A percentile compares a stretch with the other conserved stretches of the same genome.
phyloP scores from a whole-genome alignment of 2,113 vertebrate genomes.

The Andinoacara biseriatus region DNA sequence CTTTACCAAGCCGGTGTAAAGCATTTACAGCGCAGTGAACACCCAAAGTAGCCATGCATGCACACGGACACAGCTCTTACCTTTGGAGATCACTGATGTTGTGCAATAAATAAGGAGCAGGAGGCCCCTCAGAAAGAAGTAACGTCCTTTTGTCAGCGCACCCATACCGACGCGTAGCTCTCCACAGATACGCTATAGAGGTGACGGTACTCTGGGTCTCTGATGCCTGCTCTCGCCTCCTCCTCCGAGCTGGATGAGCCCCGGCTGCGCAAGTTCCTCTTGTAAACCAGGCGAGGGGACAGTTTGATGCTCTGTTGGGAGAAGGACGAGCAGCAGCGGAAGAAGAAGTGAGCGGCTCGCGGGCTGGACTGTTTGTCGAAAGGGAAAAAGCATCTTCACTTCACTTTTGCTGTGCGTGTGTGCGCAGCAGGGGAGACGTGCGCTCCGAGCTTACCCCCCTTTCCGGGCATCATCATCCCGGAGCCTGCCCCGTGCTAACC shows the following conservation, averaged over 20 bases:
- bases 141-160: constrained; percentile 65
- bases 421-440: constrained; percentile 42
- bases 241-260: constrained; percentile 29
- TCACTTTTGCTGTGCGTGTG: constrained; percentile 57
- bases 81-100: constrained; percentile 66
- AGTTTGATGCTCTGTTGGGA: not conserved
- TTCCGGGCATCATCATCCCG: constrained; percentile 44
- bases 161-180: constrained; percentile 63
- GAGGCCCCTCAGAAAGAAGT: constrained; percentile 60
- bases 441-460: constrained; percentile 51
- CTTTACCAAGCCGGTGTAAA: not conserved
- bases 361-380: constrained; percentile 25
- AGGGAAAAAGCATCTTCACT: constrained; percentile 66
- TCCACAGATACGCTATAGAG: constrained; percentile 31
- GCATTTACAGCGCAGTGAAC: not conserved
- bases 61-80: constrained; percentile 63
- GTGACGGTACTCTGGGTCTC: constrained; percentile 30
- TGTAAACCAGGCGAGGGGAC: constrained; percentile 21
- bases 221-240: constrained; percentile 26
- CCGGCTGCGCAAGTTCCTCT: constrained; percentile 28
- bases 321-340: not conserved
- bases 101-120: constrained; percentile 66
- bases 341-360: constrained; percentile 5
- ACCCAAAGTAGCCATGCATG: not conserved
- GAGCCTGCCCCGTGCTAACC: constrained; percentile 41